Conservation (phyloP, 2,113 vertebrate species). For the Chionis minor region DNA sequence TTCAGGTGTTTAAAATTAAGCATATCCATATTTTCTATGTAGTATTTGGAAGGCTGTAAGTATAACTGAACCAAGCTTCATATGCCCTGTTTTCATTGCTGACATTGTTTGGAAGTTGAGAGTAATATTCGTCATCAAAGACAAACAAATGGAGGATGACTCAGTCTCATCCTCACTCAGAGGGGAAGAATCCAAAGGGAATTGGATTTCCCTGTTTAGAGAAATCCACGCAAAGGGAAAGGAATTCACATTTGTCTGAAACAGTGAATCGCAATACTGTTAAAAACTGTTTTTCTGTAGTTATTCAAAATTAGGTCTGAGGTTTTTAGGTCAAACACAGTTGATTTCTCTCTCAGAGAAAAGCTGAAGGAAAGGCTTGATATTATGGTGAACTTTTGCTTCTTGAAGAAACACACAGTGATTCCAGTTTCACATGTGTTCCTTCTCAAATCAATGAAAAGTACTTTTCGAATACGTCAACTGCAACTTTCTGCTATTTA, state of each 20-base stretch:
- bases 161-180: background rate
- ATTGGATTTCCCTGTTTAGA: conserved; percentile 18
- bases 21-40: background rate
- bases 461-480: background rate
- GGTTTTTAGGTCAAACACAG: background rate
- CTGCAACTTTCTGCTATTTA: background rate
- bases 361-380: background rate
- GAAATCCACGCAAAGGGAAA: background rate
- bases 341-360: background rate
- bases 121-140: conserved; percentile 40
- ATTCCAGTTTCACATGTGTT: background rate
- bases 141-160: conserved; percentile 33
- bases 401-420: background rate
- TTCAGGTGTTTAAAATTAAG: background rate
- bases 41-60: background rate
- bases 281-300: background rate
- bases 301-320: background rate
- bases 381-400: background rate
- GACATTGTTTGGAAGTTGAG: conserved; percentile 30
- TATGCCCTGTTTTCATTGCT: background rate
- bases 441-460: background rate
- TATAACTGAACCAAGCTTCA: background rate
- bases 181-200: conserved; percentile 20
- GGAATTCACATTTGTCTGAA: conserved; percentile 5
- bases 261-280: background rate